Base-by-base conservation (phyloP, 2,113 vertebrate genomes). In the Glareola pratincola region DNA sequence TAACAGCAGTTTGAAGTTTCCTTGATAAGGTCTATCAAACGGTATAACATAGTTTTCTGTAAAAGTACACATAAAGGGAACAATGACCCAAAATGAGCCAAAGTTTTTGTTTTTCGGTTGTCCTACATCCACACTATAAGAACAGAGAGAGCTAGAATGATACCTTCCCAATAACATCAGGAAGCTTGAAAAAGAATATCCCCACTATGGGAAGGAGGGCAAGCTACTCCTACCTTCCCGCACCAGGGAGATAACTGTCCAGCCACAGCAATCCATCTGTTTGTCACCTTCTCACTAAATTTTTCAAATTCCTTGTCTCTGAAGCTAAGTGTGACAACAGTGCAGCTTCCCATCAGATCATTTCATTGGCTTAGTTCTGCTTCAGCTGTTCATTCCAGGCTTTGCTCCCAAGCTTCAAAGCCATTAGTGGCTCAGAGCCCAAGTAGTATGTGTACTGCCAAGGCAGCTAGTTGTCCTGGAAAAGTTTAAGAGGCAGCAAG, bases 351-450 rank as follows among this genome's bases (percentile, higher is more conserved):
- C 45, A 94, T 72, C 85, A 93, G 78, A 92, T 79, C 74, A 76
- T 47, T 95, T 87, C 91, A 85, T 27, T 68, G 78, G 84, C 71
- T 96, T 96, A 85, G 77, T 50, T 96, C 74, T 93, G 90, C 90
- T 68, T 95, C 96, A 96, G 94, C 90, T 96, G 94, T 79, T 96
- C 74, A 12, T 84, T 95, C 67, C 87, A 96, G 74, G 81, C 93
- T 96, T 75, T 93, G 73, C 69, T 96, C 66, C 66, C 64, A 79
- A 95, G 89, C 77, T 95, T 94, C 81, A 95, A 91, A 97, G 92
- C 67, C 81, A 82, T 74, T 85, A 88, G 59, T 94, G 93, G 93
- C 93, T 92, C 74, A 85, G 77, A 93, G 95, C 90, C 78, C 81
- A 90, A 26, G 14, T 45, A 96, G 81, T 87, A 84, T 5, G 53